phyloP scores from a whole-genome alignment of 2,888 invertebrate species.

The Hyposoter didymator region DNA sequence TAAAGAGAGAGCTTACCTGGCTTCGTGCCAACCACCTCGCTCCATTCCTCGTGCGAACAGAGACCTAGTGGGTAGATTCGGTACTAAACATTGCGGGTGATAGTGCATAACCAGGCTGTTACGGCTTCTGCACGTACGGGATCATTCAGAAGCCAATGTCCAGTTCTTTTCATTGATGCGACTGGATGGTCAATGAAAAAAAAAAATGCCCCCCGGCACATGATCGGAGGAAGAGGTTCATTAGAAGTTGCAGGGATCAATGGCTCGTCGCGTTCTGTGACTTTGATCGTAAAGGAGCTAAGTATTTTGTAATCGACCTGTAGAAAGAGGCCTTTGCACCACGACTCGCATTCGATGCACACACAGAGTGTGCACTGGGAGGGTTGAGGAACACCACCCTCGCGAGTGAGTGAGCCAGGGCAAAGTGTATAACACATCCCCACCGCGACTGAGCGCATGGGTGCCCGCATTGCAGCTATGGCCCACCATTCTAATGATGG shows the following conservation, averaged over 20 bases:
- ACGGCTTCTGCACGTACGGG: constrained; percentile 56
- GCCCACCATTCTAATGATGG: constrained; percentile 83
- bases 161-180: constrained; percentile 22
- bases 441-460: constrained; percentile 76
- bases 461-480: constrained; percentile 83
- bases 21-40: constrained; percentile 77
- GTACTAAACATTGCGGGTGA: constrained; percentile 67
- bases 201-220: background rate
- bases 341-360: constrained; percentile 51
- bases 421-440: constrained; percentile 59
- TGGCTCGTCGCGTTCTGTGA: background rate
- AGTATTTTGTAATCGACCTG: constrained; percentile 53
- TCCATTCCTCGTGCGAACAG: constrained; percentile 63
- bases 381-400: constrained; percentile 41
- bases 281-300: background rate
- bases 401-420: constrained; percentile 57
- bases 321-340: constrained; percentile 42
- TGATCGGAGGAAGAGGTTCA: background rate
- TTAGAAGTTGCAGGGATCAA: background rate
- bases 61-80: constrained; percentile 69
- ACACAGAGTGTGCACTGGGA: constrained; percentile 40
- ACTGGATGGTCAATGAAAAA: constrained; percentile 12
- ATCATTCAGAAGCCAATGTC: constrained; percentile 52
- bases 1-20: constrained; percentile 78
- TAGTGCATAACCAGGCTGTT: constrained; percentile 74